Conservation (phyloP, 2,113 vertebrate genomes). For the Sciurus niger region DNA sequence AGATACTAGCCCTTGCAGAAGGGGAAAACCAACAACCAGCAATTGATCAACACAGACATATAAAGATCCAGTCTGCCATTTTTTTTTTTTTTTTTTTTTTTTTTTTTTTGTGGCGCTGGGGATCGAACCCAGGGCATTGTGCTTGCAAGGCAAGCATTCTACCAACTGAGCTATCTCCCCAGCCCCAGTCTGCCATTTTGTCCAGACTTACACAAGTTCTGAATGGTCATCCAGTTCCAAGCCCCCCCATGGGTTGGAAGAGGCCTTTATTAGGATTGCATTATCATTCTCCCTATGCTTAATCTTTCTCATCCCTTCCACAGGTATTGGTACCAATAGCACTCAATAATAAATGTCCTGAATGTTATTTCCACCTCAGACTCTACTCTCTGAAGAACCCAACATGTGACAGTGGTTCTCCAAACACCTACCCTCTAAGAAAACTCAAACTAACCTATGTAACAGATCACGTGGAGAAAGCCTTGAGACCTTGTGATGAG, state of each 20-base stretch:
- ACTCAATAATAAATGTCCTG: background rate
- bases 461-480: background rate
- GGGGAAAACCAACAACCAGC: background rate
- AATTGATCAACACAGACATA: background rate
- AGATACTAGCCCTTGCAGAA: background rate
- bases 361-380: conserved; percentile 1
- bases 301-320: background rate
- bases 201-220: background rate
- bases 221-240: background rate
- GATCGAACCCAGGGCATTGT: too few species aligned
- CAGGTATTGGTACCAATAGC: background rate
- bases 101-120: too few species aligned
- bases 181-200: background rate
- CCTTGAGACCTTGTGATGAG: background rate
- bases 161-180: too few species aligned
- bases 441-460: background rate
- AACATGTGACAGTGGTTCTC: background rate
- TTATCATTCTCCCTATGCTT: background rate
- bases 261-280: background rate
- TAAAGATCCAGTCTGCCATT: background rate
- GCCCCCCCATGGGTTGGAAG: background rate
- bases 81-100: background rate
- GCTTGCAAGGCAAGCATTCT: too few species aligned
- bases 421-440: background rate
- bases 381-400: background rate